These are phyloP conservation scores for Crambe crambe DNA, from an alignment of 37 sponge, comb jelly and placozoan genomes.

Conservation along the genomic window DNA sequence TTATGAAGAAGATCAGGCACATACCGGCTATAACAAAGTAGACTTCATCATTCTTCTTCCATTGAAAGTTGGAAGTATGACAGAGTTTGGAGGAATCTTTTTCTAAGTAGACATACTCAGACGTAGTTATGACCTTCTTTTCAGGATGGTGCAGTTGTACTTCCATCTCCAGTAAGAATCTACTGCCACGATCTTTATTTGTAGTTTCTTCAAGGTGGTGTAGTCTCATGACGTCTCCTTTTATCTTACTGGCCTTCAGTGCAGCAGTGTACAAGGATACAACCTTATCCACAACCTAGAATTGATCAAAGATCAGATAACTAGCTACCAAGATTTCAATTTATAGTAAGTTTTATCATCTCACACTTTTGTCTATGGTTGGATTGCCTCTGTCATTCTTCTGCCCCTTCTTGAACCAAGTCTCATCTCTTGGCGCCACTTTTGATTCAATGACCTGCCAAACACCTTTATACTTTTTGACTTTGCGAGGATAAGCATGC, in stretches of 20 bases:
- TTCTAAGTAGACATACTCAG: conserved; percentile 61
- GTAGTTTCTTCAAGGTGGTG: conserved; percentile 37
- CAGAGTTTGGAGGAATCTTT: conserved; percentile 12
- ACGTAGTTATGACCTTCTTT: conserved; percentile 23
- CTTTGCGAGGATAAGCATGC: background rate
- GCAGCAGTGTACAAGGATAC: conserved; percentile 40
- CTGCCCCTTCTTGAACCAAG: background rate
- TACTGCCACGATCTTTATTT: conserved; percentile 22
- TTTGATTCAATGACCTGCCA: background rate
- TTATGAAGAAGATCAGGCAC: too few species aligned
- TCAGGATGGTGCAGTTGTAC: conserved; percentile 3
- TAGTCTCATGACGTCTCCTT: conserved; percentile 21
- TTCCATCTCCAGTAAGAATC: conserved; percentile 51
- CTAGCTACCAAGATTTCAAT: background rate
- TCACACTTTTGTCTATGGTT: background rate
- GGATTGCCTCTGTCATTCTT: background rate
- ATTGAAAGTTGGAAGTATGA: conserved; percentile 55
- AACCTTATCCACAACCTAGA: conserved; percentile 5
- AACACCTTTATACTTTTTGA: background rate
- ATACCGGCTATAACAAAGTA: conserved; percentile 55
- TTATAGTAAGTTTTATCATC: too few species aligned
- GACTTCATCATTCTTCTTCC: conserved; percentile 52
- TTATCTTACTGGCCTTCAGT: conserved; percentile 4
- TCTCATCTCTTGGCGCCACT: background rate
- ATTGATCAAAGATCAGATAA: background rate